Conservation (phyloP, 1,140 invertebrate species). For the Heliconius hewitsoni region DNA sequence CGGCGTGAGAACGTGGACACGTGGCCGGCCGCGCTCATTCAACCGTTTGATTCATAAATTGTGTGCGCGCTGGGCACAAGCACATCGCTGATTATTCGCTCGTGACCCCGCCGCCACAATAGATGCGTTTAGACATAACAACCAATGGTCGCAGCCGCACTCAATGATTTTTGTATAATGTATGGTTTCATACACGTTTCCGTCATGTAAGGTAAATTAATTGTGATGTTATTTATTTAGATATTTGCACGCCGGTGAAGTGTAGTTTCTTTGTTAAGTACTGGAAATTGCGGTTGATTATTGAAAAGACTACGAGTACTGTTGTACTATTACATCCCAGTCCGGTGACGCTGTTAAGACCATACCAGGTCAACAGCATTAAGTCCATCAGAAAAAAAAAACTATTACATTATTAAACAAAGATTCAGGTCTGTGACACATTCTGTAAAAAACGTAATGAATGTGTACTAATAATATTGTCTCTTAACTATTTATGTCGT, state of each 20-base stretch:
- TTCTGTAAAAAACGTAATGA: too few relatives aligned
- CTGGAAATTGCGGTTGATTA: not conserved
- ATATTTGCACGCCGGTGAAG: not conserved
- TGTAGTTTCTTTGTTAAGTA: not conserved
- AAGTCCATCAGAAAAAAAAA: too few relatives aligned
- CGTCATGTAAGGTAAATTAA: not conserved
- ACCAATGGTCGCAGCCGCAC: slow-evolving; percentile 9
- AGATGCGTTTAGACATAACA: slow-evolving; percentile 28
- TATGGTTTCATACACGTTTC: slow-evolving; percentile 16
- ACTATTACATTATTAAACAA: too few relatives aligned
- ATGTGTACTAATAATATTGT: too few relatives aligned
- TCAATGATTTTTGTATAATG: slow-evolving; percentile 21
- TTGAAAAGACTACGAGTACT: too few relatives aligned
- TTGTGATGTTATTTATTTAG: not conserved
- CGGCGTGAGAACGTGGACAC: slow-evolving; percentile 75
- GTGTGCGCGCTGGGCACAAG: slow-evolving; percentile 43
- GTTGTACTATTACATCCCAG: too few relatives aligned
- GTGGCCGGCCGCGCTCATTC: slow-evolving; percentile 72
- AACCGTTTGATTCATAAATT: slow-evolving; percentile 78
- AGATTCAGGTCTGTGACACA: too few relatives aligned
- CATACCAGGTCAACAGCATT: too few relatives aligned
- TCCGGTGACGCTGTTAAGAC: too few relatives aligned
- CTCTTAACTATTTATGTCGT: too few relatives aligned
- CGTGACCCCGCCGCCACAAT: slow-evolving; percentile 43
- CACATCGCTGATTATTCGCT: slow-evolving; percentile 45